Evolutionary conservation across 2,888 invertebrate genomes (phyloP), one percentile per base, ranked within the genome.

Genomic region (Hirtodrosophila confusa): DNA sequence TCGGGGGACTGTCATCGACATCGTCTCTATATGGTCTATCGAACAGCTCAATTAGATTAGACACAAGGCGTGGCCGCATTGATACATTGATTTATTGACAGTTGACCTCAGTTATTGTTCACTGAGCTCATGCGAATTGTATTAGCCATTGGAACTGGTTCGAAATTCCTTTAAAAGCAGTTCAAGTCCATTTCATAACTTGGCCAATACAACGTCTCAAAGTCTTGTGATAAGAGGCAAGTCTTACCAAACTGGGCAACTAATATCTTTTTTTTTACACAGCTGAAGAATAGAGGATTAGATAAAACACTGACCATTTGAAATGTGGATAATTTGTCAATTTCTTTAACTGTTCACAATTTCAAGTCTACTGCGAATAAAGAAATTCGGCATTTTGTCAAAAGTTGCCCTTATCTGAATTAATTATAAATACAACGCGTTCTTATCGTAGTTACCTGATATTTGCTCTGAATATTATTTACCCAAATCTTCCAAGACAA

Each of bases 391-490:
- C 6, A 17, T 31, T 36, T 53, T 24, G 23, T 44, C 24, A 11
- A 43, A 56, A 29, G 23, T 36, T 5, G 17, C 4, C 7, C 36
- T 31, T 58, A 58, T 47, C 61, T 60, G 11, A 70, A 61, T 71
- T 70, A 68, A 80, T 68, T 75, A 70, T 61, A 61, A 51, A 67
- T 64, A 55, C 48, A 64, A 23, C 7, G 45, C 17, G 37, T 5
- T 50, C 76, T 80, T 78, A 78, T 85, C 79, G n/a, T 35, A 17
- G 40, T 63, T 69, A 69, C 76, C 71, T 80, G 76, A 63, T 83
- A 69, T 86, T 76, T 69, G 24, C 56, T 47, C 56, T 40, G 49
- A 65, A 65, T 75, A 70, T 60, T 75, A 70, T 69, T 75, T 75
- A 37, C 66, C 36, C 47, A 45, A 54, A 57, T 62, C 58, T 55